phyloP scores from a whole-genome alignment of 1,140 invertebrate species.

The Psix sp. region DNA sequence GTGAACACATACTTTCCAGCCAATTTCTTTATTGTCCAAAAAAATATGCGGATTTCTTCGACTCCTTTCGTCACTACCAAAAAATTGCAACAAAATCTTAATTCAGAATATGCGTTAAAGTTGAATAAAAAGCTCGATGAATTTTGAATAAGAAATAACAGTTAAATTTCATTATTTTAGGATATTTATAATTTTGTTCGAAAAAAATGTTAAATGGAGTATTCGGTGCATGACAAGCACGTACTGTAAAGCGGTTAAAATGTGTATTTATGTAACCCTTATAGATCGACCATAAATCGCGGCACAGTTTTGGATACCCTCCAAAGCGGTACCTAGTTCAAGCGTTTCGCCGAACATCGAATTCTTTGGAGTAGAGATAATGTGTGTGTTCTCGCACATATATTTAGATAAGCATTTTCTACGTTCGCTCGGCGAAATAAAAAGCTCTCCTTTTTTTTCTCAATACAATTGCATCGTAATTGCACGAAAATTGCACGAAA shows the following conservation, averaged over 20 bases:
- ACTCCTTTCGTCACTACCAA: no score
- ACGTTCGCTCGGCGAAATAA: neutral
- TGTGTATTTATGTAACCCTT: conserved; percentile 42
- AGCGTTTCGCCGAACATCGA: conserved; percentile 33
- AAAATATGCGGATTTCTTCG: no score
- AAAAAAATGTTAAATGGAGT: no score
- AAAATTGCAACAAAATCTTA: no score
- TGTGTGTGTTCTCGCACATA: conserved; percentile 15
- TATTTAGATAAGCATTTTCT: conserved; percentile 25
- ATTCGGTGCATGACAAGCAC: conserved; percentile 31
- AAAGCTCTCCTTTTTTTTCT: no score
- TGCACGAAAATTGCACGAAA: conserved; percentile 18
- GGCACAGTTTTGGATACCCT: conserved; percentile 65
- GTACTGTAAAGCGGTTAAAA: conserved; percentile 34
- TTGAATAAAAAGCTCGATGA: no score
- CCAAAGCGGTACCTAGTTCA: conserved; percentile 59
- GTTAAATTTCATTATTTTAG: no score
- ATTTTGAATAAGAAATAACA: no score
- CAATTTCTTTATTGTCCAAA: no score
- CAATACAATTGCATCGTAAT: conserved; percentile 6
- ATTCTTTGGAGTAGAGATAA: conserved; percentile 28
- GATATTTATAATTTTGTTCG: no score
- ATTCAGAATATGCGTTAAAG: no score
- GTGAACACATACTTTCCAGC: no score
- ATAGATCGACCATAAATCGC: conserved; percentile 53